These are phyloP conservation scores for Lordiphosa mommai DNA, from an alignment of 1,140 invertebrate genomes.

Conservation along the genomic window DNA sequence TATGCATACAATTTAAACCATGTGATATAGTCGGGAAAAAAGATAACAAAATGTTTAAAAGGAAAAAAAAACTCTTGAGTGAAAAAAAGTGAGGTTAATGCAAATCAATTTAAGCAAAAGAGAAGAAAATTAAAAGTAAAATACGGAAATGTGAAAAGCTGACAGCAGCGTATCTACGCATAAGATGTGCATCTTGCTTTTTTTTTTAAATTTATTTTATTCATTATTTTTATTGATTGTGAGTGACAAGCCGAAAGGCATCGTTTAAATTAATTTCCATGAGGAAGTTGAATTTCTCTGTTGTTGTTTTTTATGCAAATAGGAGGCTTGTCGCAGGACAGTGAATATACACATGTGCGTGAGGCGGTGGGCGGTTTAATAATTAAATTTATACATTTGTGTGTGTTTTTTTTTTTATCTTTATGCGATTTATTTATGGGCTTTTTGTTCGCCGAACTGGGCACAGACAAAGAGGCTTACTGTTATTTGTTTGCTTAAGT, in stretches of 20 bases:
- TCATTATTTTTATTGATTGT: constrained; percentile 52
- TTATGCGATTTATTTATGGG: constrained; percentile 45
- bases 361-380: constrained; percentile 6
- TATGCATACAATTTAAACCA: constrained; percentile 36
- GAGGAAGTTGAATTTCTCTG: constrained; percentile 1
- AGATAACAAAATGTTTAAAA: neutral
- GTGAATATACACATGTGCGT: neutral
- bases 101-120: constrained; percentile 33
- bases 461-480: constrained; percentile 58
- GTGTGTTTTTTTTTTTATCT: constrained; percentile 18
- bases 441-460: constrained; percentile 32
- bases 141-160: constrained; percentile 52
- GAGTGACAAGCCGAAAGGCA: constrained; percentile 25
- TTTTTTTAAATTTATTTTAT: constrained; percentile 20
- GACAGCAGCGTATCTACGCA: constrained; percentile 25
- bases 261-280: constrained; percentile 16
- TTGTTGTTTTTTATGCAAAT: constrained; percentile 5
- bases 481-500: constrained; percentile 57
- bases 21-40: constrained; percentile 14
- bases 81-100: constrained; percentile 4
- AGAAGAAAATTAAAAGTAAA: constrained; percentile 30
- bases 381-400: constrained; percentile 21
- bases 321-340: constrained; percentile 6
- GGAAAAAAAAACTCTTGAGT: too few species aligned
- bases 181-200: constrained; percentile 54